Evolutionary conservation across 2,113 vertebrate species (phyloP), one percentile per base, ranked within the genome.

Genomic region (Platysternon megacephalum): DNA sequence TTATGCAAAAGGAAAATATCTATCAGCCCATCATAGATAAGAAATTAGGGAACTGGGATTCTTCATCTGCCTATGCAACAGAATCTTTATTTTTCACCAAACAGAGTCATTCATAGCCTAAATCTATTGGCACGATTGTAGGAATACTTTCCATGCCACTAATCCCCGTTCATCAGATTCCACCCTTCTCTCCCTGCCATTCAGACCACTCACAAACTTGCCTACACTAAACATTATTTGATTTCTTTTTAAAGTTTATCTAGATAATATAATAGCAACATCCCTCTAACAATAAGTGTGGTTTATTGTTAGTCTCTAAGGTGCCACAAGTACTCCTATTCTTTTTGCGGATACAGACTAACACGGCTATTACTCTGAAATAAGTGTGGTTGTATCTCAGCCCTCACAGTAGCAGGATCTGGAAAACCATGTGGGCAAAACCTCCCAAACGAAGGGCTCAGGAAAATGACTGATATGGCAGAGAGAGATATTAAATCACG

Each of bases 21-120:
- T 91, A 84, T 32, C 44, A 13, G 0, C 0, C 51, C 85, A 12
- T 56, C 16, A 32, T 89, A 5, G 1, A 81, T 52, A 26, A 51
- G 72, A 72, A 9, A n/a, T 22, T 72, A 92, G 11, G 74, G 74
- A 44, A 44, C 10, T 16, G 74, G 39, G 21, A 39, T 74, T 74
- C 21, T 44, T 78, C 11, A 44, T 46, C 74, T 78, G 24, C 5
- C 74, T 78, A 22, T 28, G 9, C 24, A 74, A 42, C 21, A 49
- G 79, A 16, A 22, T 93, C 46, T 56, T 53, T 65, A 78, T 96
- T 96, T 39, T 82, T 89, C 86, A 48, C 79, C 87, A 39, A 88
- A 79, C 19, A 2, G 84, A 90, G 68, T 49, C 58, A 51, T 95
- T 85, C 26, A 1, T 11, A 86, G 42, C 72, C 35, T 61, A 51